These are phyloP conservation scores for Hexactinellida sp. DNA, from an alignment of 37 sponge, comb jelly and placozoan genomes.

Conservation along the genomic window DNA sequence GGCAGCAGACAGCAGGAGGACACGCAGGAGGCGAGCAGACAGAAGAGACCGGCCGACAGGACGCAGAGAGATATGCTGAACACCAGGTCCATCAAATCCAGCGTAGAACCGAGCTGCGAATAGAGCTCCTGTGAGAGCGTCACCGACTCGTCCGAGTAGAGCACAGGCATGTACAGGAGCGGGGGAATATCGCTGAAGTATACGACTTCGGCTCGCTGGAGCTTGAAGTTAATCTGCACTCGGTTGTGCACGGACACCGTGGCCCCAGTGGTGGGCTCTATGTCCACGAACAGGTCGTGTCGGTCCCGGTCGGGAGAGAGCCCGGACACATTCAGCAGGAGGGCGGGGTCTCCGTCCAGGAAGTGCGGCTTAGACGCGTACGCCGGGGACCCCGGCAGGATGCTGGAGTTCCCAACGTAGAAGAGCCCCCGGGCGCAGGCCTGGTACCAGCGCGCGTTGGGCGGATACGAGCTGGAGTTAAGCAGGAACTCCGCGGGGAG, in stretches of 20 bases:
- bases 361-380: constrained; percentile 70
- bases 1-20: neutral
- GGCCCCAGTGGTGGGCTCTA: constrained; percentile 32
- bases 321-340: constrained; percentile 27
- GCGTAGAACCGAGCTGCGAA: neutral
- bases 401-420: constrained; percentile 32
- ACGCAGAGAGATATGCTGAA: neutral
- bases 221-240: neutral
- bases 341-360: constrained; percentile 47
- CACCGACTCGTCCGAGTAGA: neutral
- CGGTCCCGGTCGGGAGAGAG: constrained; percentile 26
- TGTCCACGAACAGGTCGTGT: constrained; percentile 38
- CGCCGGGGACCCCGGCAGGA: constrained; percentile 38
- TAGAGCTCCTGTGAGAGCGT: neutral
- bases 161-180: neutral
- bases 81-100: neutral
- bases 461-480: constrained; percentile 22
- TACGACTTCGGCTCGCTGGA: neutral
- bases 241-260: neutral
- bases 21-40: neutral
- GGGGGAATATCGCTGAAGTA: neutral
- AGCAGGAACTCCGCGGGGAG: constrained; percentile 27
- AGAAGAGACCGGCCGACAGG: neutral
- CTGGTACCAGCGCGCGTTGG: constrained; percentile 42
- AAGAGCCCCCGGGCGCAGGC: constrained; percentile 51